Conservation (phyloP, 2,797 vertebrate species). For the Pelochelys cantorii region DNA sequence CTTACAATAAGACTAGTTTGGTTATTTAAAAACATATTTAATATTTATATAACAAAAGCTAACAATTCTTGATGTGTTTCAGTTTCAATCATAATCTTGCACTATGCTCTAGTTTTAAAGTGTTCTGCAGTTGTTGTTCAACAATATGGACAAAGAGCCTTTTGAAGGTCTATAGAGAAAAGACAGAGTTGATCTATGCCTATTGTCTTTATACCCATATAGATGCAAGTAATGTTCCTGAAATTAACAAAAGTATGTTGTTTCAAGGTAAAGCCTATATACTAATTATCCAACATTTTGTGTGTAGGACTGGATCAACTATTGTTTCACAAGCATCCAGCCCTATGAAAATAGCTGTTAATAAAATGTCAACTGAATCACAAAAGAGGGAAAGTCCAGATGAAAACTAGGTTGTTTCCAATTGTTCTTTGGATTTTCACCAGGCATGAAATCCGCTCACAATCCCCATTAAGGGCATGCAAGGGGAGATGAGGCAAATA, state of each 20-base stretch:
- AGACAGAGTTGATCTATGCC: conserved; percentile 8
- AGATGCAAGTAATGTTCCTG: background rate
- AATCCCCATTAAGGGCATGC: background rate
- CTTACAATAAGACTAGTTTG: conserved; percentile 38
- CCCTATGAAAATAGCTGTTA: background rate
- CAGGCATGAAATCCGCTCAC: background rate
- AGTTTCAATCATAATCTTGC: conserved; percentile 60
- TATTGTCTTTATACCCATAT: background rate
- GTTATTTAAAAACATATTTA: conserved; percentile 54
- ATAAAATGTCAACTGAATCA: conserved; percentile 26
- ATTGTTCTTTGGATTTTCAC: background rate
- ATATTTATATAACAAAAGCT: conserved; percentile 70
- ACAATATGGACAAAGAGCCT: conserved; percentile 34
- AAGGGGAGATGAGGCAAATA: accelerated
- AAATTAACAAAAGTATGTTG: background rate
- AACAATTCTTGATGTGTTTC: conserved; percentile 60
- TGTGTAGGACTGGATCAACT: background rate
- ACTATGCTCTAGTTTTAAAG: conserved; percentile 36
- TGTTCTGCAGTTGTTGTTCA: conserved; percentile 17
- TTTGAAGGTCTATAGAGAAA: conserved; percentile 10
- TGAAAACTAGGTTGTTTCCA: background rate
- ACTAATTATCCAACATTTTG: conserved; percentile 40
- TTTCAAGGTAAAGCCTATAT: conserved; percentile 12
- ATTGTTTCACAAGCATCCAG: conserved; percentile 31
- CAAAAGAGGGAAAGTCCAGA: conserved; percentile 14